Percentiles rank a stretch among this genome's conserved stretches.
Evolutionary conservation across 2,888 invertebrate species (phyloP).

Genomic region (Autographa gamma): DNA sequence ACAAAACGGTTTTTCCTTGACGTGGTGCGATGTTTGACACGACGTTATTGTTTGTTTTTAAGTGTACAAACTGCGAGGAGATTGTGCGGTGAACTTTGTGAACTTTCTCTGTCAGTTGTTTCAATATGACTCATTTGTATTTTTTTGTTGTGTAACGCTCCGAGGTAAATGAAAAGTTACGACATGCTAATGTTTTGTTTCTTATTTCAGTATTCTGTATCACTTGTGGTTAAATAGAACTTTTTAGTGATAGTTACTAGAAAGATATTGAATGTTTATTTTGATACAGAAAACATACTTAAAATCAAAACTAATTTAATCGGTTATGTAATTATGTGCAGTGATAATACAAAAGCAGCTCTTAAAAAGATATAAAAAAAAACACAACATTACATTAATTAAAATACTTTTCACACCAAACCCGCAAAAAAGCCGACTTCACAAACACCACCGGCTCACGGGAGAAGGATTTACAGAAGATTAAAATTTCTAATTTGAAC

Average conservation of each 20-base stretch:
- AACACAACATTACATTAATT: slow-evolving; percentile 38
- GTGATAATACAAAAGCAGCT: background rate
- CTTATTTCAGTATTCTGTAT: background rate
- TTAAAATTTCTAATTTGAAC: slow-evolving; percentile 85
- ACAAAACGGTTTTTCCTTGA: slow-evolving; percentile 73
- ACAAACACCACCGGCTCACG: slow-evolving; percentile 67
- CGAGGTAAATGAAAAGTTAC: slow-evolving; percentile 1
- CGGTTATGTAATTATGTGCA: background rate
- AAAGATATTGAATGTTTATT: no score
- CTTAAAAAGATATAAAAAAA: background rate
- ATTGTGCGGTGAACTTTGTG: slow-evolving; percentile 32
- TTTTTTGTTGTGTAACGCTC: background rate
- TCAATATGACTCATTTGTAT: slow-evolving; percentile 18
- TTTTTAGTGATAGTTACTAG: no score
- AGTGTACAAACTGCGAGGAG: slow-evolving; percentile 24
- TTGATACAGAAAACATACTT: background rate
- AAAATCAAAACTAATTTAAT: slow-evolving; percentile 1
- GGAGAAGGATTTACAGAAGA: slow-evolving; percentile 77
- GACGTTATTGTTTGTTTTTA: slow-evolving; percentile 61
- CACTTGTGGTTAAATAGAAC: background rate
- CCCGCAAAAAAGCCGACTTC: slow-evolving; percentile 70
- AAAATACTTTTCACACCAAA: slow-evolving; percentile 49
- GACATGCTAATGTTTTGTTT: background rate
- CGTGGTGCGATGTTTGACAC: slow-evolving; percentile 64
- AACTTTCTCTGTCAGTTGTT: slow-evolving; percentile 35